Percentiles rank a stretch among this genome's conserved stretches.
Evolutionary conservation across 37 sponge, comb jelly and placozoan species (phyloP).

Genomic region (Hormiphora californensis): DNA sequence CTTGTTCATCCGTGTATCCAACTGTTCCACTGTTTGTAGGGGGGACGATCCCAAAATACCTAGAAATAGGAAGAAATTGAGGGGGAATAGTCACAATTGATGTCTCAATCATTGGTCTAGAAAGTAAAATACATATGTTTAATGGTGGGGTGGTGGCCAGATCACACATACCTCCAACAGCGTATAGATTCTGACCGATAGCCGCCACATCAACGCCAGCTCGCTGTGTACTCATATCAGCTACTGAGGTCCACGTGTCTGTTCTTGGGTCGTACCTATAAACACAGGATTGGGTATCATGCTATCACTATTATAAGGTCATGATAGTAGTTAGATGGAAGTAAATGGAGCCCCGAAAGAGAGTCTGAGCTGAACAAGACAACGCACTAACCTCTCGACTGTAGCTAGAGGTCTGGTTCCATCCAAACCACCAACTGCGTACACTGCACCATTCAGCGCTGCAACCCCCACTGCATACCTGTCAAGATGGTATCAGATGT

Average conservation of each 20-base stretch:
- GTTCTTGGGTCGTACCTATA: neutral
- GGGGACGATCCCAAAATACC: too few relatives aligned
- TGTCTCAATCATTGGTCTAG: too few relatives aligned
- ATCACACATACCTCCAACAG: neutral
- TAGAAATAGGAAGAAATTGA: neutral
- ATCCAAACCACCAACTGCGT: neutral
- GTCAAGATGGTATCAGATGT: neutral
- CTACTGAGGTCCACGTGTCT: neutral
- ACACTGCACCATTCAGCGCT: neutral
- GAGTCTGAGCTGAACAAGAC: neutral
- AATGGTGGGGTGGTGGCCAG: neutral
- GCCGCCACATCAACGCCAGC: neutral
- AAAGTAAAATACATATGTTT: too few relatives aligned
- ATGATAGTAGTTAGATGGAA: neutral
- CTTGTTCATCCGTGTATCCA: slow-evolving; percentile 1
- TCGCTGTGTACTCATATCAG: neutral
- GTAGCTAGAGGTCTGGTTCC: slow-evolving; percentile 8
- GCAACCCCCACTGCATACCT: slow-evolving; percentile 4
- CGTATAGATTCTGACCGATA: neutral
- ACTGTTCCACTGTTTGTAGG: slow-evolving; percentile 15
- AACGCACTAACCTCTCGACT: neutral
- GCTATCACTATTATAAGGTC: neutral
- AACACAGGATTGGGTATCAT: neutral
- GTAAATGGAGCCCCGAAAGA: neutral
- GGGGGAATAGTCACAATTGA: too few relatives aligned